A percentile compares a stretch with the other conserved stretches of the same genome.
These are phyloP conservation scores for Lepus americanus DNA, from an alignment of 2,113 vertebrate species.

Conservation along the genomic window DNA sequence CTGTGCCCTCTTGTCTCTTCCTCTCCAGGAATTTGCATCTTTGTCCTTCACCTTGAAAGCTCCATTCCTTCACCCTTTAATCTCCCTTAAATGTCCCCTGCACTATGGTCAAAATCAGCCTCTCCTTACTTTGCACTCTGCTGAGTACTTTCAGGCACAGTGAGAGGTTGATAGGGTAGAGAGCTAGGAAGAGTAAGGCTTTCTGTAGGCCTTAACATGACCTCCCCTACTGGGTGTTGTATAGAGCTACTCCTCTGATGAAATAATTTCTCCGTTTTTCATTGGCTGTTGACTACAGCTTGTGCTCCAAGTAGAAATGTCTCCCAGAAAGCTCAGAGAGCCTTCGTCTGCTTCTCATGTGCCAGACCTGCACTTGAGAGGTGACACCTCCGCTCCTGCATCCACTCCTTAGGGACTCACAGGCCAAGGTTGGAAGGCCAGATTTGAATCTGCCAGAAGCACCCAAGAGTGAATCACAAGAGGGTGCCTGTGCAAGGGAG, in stretches of 20 bases:
- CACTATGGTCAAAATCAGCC: not conserved
- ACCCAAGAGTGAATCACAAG: not conserved
- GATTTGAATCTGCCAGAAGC: not conserved
- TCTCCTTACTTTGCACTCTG: not conserved
- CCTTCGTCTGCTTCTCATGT: not conserved
- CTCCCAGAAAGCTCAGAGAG: not conserved
- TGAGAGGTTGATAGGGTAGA: not conserved
- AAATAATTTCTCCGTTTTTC: not conserved
- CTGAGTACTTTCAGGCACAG: not conserved
- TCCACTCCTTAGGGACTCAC: no score
- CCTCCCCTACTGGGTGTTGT: not conserved
- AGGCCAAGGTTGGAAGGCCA: no score
- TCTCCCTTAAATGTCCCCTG: not conserved
- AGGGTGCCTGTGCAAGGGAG: not conserved
- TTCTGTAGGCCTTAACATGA: not conserved
- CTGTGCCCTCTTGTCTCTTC: accelerated
- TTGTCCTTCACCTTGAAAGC: not conserved
- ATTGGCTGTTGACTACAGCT: not conserved
- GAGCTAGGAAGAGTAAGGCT: not conserved
- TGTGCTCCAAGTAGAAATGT: not conserved
- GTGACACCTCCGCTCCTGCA: not conserved
- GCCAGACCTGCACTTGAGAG: not conserved
- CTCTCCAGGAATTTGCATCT: accelerated
- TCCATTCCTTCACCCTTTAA: not conserved
- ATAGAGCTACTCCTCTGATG: not conserved